These are phyloP conservation scores for Beris chalybata DNA, from an alignment of 2,888 invertebrate species.

Conservation along the genomic window DNA sequence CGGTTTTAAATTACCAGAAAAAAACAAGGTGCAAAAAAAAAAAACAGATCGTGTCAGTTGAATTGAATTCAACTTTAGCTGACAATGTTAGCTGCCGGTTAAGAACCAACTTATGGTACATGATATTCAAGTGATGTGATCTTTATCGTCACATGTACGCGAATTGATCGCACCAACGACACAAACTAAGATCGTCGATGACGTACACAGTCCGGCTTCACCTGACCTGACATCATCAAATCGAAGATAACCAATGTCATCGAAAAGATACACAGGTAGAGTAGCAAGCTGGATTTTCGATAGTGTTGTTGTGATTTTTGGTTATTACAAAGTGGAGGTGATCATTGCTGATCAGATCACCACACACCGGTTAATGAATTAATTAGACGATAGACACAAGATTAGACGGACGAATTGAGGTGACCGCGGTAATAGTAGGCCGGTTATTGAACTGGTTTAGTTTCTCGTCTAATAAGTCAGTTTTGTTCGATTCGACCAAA, in stretches of 20 bases:
- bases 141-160: no score
- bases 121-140: no score
- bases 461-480: background rate
- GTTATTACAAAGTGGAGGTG: background rate
- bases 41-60: no score
- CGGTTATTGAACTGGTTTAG: constrained; percentile 26
- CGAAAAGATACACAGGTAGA: no score
- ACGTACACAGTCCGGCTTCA: constrained; percentile 22
- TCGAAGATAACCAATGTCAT: background rate
- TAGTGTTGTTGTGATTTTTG: background rate
- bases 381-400: constrained; percentile 5
- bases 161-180: background rate
- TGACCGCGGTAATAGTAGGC: constrained; percentile 1
- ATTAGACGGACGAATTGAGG: background rate
- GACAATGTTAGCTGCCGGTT: no score
- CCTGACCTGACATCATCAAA: constrained; percentile 27
- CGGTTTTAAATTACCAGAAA: no score
- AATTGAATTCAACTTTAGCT: no score
- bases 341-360: background rate
- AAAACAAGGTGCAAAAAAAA: no score
- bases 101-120: no score
- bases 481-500: no score
- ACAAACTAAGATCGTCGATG: constrained; percentile 6
- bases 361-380: constrained; percentile 21
- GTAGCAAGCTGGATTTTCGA: no score